A percentile compares a stretch with the other conserved stretches of the same genome.
phyloP scores from a whole-genome alignment of 2,113 vertebrate genomes.

The Lophochroa leadbeateri region DNA sequence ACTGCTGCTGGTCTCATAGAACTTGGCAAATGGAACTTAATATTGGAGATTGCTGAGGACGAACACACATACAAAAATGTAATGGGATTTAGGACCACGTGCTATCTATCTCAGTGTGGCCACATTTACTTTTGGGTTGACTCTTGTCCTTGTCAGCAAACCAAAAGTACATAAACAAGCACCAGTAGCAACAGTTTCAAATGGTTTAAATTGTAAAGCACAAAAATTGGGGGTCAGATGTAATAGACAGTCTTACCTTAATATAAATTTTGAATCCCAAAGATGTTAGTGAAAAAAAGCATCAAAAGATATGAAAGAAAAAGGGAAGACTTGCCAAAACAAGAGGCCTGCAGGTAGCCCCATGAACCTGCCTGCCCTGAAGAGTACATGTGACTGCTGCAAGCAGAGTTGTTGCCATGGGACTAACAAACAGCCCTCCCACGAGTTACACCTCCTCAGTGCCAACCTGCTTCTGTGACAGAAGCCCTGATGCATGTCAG shows the following conservation, averaged over 20 bases:
- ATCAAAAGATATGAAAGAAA: not conserved
- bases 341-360: not conserved
- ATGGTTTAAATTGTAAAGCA: not conserved
- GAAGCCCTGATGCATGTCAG: not conserved
- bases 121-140: not conserved
- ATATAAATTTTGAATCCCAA: not conserved
- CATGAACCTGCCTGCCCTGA: not conserved
- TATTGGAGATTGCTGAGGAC: not conserved
- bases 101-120: not conserved
- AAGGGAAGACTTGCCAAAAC: not conserved
- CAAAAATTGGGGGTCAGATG: not conserved
- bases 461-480: accelerated
- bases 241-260: not conserved
- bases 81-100: not conserved
- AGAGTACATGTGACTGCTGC: not conserved
- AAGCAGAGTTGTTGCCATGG: accelerated
- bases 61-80: not conserved
- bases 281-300: not conserved
- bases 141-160: not conserved
- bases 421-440: not conserved
- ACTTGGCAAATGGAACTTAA: not conserved
- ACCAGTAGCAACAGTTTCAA: not conserved
- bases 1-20: not conserved
- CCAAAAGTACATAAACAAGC: not conserved
- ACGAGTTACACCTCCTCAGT: not conserved